Conservation (phyloP, 1,140 invertebrate species). For the Tetramorium simillimum region DNA sequence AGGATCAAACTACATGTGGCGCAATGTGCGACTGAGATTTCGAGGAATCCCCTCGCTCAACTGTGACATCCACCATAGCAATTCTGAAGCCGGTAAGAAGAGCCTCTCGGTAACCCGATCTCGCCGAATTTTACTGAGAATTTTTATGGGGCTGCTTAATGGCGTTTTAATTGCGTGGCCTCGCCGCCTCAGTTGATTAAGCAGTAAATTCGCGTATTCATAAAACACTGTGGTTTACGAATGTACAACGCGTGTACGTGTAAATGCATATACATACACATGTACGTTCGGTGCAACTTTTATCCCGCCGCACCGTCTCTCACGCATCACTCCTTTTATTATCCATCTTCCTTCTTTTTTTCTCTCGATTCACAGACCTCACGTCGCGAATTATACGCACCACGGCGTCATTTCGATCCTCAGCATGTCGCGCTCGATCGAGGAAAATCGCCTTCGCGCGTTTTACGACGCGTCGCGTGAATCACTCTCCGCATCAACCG, state of each 20-base stretch:
- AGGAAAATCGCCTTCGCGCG: slow-evolving; percentile 26
- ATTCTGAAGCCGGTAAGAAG: slow-evolving; percentile 40
- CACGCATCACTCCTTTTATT: slow-evolving; percentile 47
- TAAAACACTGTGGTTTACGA: slow-evolving; percentile 76
- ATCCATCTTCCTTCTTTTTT: background rate
- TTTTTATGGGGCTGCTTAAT: slow-evolving; percentile 78
- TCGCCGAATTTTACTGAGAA: slow-evolving; percentile 74
- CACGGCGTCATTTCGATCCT: slow-evolving; percentile 28
- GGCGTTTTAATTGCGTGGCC: slow-evolving; percentile 78
- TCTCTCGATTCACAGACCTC: background rate
- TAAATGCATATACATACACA: background rate
- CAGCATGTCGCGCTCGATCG: slow-evolving; percentile 47
- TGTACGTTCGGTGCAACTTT: slow-evolving; percentile 15
- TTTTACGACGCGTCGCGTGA: slow-evolving; percentile 60
- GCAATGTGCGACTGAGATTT: slow-evolving; percentile 41
- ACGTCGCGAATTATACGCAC: slow-evolving; percentile 34
- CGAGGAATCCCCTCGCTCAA: slow-evolving; percentile 27
- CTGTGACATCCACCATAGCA: slow-evolving; percentile 49
- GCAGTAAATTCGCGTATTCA: slow-evolving; percentile 80
- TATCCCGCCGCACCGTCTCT: slow-evolving; percentile 25
- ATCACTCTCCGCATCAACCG: background rate
- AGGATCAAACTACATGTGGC: slow-evolving; percentile 6
- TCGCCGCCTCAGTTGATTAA: slow-evolving; percentile 75
- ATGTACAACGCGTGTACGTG: slow-evolving; percentile 24
- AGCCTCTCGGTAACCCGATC: slow-evolving; percentile 74